Evolutionary conservation across 2,797 vertebrate species (phyloP), one percentile per base, ranked within the genome.

Genomic region (Notoglanidium macrostoma): DNA sequence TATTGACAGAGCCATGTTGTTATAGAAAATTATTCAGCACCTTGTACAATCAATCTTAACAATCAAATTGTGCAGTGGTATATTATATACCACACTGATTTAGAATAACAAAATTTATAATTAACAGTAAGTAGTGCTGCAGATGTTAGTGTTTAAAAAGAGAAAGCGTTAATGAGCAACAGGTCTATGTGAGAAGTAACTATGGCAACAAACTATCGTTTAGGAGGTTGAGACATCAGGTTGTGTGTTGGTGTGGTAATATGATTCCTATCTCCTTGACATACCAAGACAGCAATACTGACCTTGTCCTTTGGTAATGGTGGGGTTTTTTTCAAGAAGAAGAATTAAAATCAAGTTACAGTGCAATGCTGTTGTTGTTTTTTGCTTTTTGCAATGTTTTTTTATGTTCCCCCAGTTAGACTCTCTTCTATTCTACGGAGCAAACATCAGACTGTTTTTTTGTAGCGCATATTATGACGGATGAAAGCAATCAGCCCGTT

Each of bases 391-490:
- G 59, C 35, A 1, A 51, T 83, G 67, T 81, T 51, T 9, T 70
- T 84, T 44, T 32, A 88, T 29, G n/a, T 44, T 49, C 32, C 57
- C 67, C 86, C 87, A 77, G 29, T 57, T 79, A 57, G 10, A 79
- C 59, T 59, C 84, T 80, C 55, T 89, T 73, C 85, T 55, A 85
- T 89, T 89, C 84, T 61, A 15, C 79, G 44, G 73, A 86, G 88
- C 87, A 90, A 91, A 89, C 85, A 87, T 81, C 83, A 55, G 87
- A 46, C 74, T 26, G 72, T 57, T 80, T 78, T 83, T 35, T 32
- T 54, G 59, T 49, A 72, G 81, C 46, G 57, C 26, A n/a, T n/a
- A 23, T 74, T 83, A 67, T 86, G 87, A 87, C 83, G 81, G 83
- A 73, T 85, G 79, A 51, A 84, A 83, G 78, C 65, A 59, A 86